These are phyloP conservation scores for Pipistrellus nathusii DNA, from an alignment of 2,797 vertebrate species.

Conservation along the genomic window DNA sequence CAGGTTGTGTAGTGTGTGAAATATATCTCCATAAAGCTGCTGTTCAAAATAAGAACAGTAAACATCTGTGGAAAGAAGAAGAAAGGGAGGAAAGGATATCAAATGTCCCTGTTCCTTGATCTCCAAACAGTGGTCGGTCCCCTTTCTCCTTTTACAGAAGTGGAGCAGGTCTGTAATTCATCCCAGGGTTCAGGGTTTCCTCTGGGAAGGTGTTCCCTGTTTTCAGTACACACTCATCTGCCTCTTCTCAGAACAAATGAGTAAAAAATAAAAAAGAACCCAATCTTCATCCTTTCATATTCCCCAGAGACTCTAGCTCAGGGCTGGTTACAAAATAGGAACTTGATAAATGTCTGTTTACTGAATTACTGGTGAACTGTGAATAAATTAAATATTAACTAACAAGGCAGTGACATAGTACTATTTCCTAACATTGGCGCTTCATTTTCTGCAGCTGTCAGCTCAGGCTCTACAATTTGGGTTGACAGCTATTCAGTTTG, in stretches of 20 bases:
- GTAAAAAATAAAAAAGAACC: constrained; percentile 1
- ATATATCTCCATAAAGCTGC: neutral
- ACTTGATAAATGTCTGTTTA: constrained; percentile 49
- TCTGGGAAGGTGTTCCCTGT: neutral
- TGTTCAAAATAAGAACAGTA: neutral
- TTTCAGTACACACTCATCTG: neutral
- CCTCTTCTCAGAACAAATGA: neutral
- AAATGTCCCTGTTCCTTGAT: neutral
- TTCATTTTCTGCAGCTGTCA: constrained; percentile 22
- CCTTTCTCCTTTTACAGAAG: neutral
- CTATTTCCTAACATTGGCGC: constrained; percentile 5
- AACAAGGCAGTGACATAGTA: constrained; percentile 33
- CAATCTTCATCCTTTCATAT: neutral
- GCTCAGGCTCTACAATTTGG: neutral
- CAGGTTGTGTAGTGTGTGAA: neutral
- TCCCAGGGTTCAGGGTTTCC: neutral
- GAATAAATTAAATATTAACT: constrained; percentile 61
- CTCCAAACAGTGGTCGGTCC: neutral
- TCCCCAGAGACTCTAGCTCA: constrained; percentile 30
- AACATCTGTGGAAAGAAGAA: neutral
- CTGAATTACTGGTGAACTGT: constrained; percentile 24
- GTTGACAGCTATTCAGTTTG: neutral
- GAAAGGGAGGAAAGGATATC: neutral
- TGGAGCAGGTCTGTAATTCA: neutral
- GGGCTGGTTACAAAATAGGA: neutral